Evolutionary conservation across 1,140 invertebrate genomes (phyloP).

Genomic region (Leptinotarsa undecemlineata): DNA sequence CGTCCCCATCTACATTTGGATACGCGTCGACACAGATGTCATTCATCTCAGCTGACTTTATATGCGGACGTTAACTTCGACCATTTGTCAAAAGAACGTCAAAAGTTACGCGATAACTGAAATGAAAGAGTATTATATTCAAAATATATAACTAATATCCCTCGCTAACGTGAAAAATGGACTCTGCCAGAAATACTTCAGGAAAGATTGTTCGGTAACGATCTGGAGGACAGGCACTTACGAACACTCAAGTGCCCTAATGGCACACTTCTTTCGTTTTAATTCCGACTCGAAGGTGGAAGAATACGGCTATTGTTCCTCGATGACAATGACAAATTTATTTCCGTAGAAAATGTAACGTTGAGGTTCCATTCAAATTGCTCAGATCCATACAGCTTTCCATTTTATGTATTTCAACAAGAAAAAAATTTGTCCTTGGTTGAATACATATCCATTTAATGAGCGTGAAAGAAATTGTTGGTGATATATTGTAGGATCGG

Average conservation of each 20-base stretch:
- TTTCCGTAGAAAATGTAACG: background rate
- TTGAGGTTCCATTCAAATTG: too few relatives aligned
- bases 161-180: slow-evolving; percentile 5
- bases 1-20: slow-evolving; percentile 1
- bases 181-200: background rate
- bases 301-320: background rate
- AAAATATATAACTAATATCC: slow-evolving; percentile 7
- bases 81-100: slow-evolving; percentile 7
- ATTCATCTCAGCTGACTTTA: background rate
- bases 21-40: slow-evolving; percentile 6
- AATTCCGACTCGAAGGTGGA: background rate
- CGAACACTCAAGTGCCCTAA: slow-evolving; percentile 7
- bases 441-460: too few relatives aligned
- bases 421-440: too few relatives aligned
- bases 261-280: slow-evolving; percentile 1
- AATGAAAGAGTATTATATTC: slow-evolving; percentile 6
- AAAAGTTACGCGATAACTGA: slow-evolving; percentile 8
- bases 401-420: too few relatives aligned
- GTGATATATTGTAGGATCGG: too few relatives aligned
- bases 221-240: background rate
- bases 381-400: too few relatives aligned
- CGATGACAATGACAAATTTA: background rate
- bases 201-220: slow-evolving; percentile 1
- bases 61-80: background rate
- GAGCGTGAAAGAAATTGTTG: too few relatives aligned